Conservation (phyloP, 2,888 invertebrate species). For the Zaprionus lineosus region DNA sequence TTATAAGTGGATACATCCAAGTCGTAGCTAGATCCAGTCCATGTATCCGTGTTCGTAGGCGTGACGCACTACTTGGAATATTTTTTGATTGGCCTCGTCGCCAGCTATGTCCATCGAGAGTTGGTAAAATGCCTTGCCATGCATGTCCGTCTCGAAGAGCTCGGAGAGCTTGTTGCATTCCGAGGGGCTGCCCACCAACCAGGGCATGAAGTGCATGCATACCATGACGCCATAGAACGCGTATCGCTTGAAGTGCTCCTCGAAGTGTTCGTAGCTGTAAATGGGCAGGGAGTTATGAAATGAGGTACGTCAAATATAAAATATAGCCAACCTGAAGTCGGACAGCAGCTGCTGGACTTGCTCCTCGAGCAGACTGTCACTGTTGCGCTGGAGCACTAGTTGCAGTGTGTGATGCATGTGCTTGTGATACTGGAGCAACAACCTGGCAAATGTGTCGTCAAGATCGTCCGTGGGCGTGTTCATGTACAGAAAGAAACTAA, state of each 20-base stretch:
- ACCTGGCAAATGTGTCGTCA: slow-evolving; percentile 60
- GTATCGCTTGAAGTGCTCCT: slow-evolving; percentile 78
- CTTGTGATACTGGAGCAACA: slow-evolving; percentile 74
- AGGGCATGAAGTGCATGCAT: slow-evolving; percentile 80
- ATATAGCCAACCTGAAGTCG: slow-evolving; percentile 50
- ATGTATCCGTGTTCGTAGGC: slow-evolving; percentile 80
- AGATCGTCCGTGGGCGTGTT: slow-evolving; percentile 72
- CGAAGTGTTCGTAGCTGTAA: slow-evolving; percentile 75
- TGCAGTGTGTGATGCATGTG: slow-evolving; percentile 65
- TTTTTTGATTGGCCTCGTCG: slow-evolving; percentile 72
- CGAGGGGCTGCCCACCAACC: slow-evolving; percentile 71
- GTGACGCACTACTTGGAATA: slow-evolving; percentile 76
- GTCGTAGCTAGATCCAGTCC: slow-evolving; percentile 44
- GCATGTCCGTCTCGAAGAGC: slow-evolving; percentile 76
- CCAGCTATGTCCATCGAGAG: slow-evolving; percentile 76
- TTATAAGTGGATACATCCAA: not conserved
- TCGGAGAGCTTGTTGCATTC: slow-evolving; percentile 73
- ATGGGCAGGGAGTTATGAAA: not conserved
- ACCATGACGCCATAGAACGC: slow-evolving; percentile 81
- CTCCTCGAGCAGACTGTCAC: slow-evolving; percentile 25
- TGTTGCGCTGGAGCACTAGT: slow-evolving; percentile 60
- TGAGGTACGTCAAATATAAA: not conserved
- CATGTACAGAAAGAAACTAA: slow-evolving; percentile 81
- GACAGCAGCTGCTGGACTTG: slow-evolving; percentile 37
- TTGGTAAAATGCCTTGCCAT: slow-evolving; percentile 72